Conservation (phyloP, 2,797 vertebrate genomes). For the Siniperca obscura region DNA sequence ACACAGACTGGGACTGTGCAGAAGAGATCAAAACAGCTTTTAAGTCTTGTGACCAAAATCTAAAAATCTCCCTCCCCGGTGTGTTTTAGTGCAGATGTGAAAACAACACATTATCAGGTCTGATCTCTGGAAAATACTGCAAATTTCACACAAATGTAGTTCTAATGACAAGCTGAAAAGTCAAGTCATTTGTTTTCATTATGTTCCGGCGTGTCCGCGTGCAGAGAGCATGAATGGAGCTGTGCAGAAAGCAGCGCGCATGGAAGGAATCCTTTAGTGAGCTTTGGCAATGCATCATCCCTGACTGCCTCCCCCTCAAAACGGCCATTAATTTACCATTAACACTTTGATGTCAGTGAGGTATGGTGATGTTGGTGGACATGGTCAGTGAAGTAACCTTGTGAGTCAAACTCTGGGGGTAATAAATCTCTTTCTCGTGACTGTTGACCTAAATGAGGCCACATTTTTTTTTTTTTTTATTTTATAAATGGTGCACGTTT, state of each 20-base stretch:
- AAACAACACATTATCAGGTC: neutral
- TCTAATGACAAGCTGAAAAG: conserved; percentile 30
- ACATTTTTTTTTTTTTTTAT: neutral
- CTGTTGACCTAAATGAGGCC: conserved; percentile 26
- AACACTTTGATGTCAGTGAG: conserved; percentile 75
- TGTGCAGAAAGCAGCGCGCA: conserved; percentile 44
- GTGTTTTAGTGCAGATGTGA: conserved; percentile 8
- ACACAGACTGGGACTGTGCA: neutral
- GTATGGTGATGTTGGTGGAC: conserved; percentile 71
- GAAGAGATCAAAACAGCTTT: neutral
- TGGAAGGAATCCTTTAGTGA: conserved; percentile 63
- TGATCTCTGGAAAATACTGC: conserved; percentile 2
- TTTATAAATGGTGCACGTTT: neutral
- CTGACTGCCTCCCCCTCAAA: conserved; percentile 61
- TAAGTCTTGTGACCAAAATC: neutral
- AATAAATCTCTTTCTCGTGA: conserved; percentile 38
- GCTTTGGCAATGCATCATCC: conserved; percentile 66
- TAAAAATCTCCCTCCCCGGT: neutral
- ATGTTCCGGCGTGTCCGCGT: conserved; percentile 41
- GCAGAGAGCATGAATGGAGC: conserved; percentile 54
- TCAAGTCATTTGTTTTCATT: conserved; percentile 53
- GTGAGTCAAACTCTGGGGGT: conserved; percentile 40
- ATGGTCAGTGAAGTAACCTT: conserved; percentile 55
- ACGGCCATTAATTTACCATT: conserved; percentile 73
- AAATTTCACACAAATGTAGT: neutral